Conservation (phyloP, 2,797 vertebrate species). For the Anolis apletophallus region DNA sequence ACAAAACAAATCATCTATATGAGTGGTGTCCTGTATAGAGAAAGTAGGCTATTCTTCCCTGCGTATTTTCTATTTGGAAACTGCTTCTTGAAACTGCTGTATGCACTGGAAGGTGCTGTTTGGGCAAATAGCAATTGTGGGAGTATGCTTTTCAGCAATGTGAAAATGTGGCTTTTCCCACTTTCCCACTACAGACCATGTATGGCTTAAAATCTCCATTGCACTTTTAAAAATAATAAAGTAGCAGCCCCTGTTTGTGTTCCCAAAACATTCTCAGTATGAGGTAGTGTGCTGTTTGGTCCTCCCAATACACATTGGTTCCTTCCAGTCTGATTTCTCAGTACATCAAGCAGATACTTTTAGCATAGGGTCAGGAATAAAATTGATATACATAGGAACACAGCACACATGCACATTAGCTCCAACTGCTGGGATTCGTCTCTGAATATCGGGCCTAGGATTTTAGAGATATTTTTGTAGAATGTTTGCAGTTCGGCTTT, state of each 20-base stretch:
- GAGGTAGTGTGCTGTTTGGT: not conserved
- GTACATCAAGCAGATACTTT: not conserved
- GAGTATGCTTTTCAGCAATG: not conserved
- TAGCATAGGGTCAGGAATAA: too few relatives aligned
- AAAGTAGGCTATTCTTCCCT: not conserved
- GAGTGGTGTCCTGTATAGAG: not conserved
- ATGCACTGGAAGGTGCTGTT: not conserved
- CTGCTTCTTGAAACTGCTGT: not conserved
- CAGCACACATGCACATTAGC: too few relatives aligned
- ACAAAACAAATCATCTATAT: too few relatives aligned
- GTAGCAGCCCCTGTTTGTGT: not conserved
- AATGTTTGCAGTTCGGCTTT: too few relatives aligned
- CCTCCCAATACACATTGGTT: not conserved
- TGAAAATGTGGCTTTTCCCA: not conserved
- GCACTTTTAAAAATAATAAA: not conserved
- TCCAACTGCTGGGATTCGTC: too few relatives aligned
- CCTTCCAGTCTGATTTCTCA: not conserved
- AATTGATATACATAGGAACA: too few relatives aligned
- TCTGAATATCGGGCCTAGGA: too few relatives aligned
- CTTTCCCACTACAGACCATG: not conserved
- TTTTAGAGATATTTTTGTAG: too few relatives aligned
- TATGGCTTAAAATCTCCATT: not conserved
- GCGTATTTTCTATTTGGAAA: slow-evolving; percentile 1
- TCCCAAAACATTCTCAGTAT: not conserved
- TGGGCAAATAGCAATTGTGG: not conserved